These are phyloP conservation scores for Temnothorax nylanderi DNA, from an alignment of 1,140 invertebrate genomes.

Conservation along the genomic window DNA sequence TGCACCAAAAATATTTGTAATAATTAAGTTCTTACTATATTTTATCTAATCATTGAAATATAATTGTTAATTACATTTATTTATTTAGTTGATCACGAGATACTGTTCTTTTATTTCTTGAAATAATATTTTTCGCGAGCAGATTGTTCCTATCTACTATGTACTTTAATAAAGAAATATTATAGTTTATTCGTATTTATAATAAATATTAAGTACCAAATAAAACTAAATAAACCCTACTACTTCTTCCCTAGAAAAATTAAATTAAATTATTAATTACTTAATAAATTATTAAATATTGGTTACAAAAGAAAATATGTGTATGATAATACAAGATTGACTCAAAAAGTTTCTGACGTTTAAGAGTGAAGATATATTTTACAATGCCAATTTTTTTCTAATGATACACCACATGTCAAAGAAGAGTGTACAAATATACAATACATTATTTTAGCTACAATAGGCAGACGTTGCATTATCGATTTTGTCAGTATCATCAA, in stretches of 20 bases:
- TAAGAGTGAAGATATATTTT: slow-evolving; percentile 25
- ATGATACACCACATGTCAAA: slow-evolving; percentile 4
- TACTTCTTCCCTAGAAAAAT: not conserved
- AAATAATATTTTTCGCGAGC: not conserved
- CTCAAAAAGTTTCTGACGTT: not conserved
- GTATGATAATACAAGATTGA: not conserved
- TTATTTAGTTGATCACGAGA: not conserved
- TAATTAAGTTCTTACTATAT: not conserved
- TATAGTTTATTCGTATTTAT: slow-evolving; percentile 13
- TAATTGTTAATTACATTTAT: not conserved
- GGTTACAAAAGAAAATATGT: not conserved
- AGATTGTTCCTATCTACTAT: not conserved
- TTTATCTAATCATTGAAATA: not conserved
- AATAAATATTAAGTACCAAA: slow-evolving; percentile 39
- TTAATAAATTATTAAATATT: slow-evolving; percentile 9
- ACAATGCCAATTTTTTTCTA: not conserved
- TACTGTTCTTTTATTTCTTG: not conserved
- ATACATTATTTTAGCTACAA: not conserved
- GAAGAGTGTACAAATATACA: slow-evolving; percentile 14
- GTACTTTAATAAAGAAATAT: not conserved
- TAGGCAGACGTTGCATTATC: not conserved
- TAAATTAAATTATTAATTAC: not conserved
- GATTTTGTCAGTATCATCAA: not conserved
- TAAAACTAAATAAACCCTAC: slow-evolving; percentile 4
- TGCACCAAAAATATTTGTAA: not conserved